phyloP scores from a whole-genome alignment of 2,113 vertebrate species.

The Xenopus tropicalis region UCB_Xtro_10.0 CM004443.2:200650501-200651000 shows the following conservation, averaged over 20 bases:
- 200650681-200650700: not conserved
- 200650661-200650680: too few relatives aligned
- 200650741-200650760: slow-evolving; percentile 20
- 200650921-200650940: slow-evolving; percentile 40
- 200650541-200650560: too few relatives aligned
- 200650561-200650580: too few relatives aligned
- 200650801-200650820: slow-evolving; percentile 36
- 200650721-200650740: slow-evolving; percentile 10
- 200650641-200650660: too few relatives aligned
- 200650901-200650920: slow-evolving; percentile 27
- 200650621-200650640: too few relatives aligned
- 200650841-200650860: slow-evolving; percentile 28
- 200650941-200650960: slow-evolving; percentile 30
- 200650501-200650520: too few relatives aligned
- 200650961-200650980: slow-evolving; percentile 20
- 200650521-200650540: too few relatives aligned
- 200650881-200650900: slow-evolving; percentile 26
- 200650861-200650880: slow-evolving; percentile 23
- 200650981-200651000: slow-evolving; percentile 22
- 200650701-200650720: slow-evolving; percentile 7
- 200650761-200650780: not conserved
- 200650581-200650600: too few relatives aligned
- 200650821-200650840: slow-evolving; percentile 33
- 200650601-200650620: too few relatives aligned
- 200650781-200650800: slow-evolving; percentile 18